Percentiles rank a stretch among this genome's conserved stretches.
Conservation (phyloP, 2,797 vertebrate genomes). For the Melopsittacus undulatus region DNA sequence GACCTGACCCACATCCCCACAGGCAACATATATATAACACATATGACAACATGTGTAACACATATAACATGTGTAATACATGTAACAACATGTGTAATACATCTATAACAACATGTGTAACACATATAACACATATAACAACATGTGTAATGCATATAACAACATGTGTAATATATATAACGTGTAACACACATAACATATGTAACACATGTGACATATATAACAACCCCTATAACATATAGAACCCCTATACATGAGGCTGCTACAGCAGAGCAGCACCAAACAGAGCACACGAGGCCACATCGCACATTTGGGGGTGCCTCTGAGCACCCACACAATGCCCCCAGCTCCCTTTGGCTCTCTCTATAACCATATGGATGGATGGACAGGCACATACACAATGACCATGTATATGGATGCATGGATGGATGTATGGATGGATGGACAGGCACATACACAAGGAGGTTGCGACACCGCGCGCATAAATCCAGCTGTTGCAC, state of each 20-base stretch:
- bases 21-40: neutral
- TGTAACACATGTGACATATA: no score
- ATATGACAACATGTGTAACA: no score
- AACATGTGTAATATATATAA: no score
- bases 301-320: rapidly evolving
- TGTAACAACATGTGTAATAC: no score
- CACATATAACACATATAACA: no score
- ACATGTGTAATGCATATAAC: no score
- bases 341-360: rapidly evolving
- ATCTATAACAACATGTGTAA: no score
- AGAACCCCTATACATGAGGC: neutral
- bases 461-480: rapidly evolving
- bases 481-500: neutral
- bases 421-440: neutral
- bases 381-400: neutral
- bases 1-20: rapidly evolving
- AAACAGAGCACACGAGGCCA: rapidly evolving
- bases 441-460: neutral
- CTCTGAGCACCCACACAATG: neutral
- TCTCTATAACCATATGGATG: neutral
- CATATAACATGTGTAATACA: no score
- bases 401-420: no score
- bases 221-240: neutral
- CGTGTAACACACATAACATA: no score
- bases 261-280: rapidly evolving